Evolutionary conservation across 2,797 vertebrate species (phyloP).

Genomic region (Gobio occitaniae): DNA sequence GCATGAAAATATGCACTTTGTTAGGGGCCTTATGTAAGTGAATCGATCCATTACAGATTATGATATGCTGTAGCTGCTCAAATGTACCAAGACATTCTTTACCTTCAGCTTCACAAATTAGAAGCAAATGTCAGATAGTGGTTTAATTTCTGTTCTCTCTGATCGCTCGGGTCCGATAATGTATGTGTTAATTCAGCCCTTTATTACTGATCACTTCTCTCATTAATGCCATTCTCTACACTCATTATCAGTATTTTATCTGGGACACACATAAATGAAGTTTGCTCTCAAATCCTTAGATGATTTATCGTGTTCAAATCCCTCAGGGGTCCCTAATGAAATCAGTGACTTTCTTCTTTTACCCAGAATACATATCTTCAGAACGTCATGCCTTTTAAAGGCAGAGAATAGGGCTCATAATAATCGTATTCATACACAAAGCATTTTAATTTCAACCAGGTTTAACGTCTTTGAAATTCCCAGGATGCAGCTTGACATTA

Average conservation of each 20-base stretch:
- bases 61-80: neutral
- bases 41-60: conserved; percentile 20
- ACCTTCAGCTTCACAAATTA: conserved; percentile 24
- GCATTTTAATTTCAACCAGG: conserved; percentile 51
- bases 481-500: conserved; percentile 63
- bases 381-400: conserved; percentile 41
- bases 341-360: conserved; percentile 29
- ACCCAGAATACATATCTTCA: conserved; percentile 53
- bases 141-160: conserved; percentile 21
- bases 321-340: conserved; percentile 65
- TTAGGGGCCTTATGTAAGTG: neutral
- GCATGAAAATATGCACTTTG: conserved; percentile 1
- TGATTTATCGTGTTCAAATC: conserved; percentile 64
- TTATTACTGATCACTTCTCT: conserved; percentile 40
- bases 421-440: conserved; percentile 28
- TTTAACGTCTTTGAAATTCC: conserved; percentile 58
- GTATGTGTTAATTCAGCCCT: neutral
- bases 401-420: neutral
- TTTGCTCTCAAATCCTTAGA: conserved; percentile 64
- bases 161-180: conserved; percentile 12
- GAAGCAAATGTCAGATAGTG: conserved; percentile 11
- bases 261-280: conserved; percentile 71
- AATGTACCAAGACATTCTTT: conserved; percentile 8
- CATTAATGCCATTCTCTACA: conserved; percentile 39
- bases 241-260: conserved; percentile 73